Percentiles rank a stretch among this genome's conserved stretches.
Conservation (phyloP, 2,888 invertebrate species). For the Clusia tigrina region DNA sequence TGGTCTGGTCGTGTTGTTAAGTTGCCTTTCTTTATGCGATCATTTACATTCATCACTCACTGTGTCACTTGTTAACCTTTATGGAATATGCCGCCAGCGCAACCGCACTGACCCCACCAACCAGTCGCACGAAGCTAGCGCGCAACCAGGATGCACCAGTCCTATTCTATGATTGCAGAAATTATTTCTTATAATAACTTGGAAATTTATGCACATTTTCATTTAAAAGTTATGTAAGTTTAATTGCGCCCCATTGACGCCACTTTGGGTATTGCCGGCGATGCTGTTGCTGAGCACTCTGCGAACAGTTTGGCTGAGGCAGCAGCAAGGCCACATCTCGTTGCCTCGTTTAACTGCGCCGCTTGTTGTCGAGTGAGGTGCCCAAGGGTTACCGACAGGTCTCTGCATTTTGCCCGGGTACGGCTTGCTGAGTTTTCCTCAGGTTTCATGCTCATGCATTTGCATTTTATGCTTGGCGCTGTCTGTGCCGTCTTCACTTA, state of each 20-base stretch:
- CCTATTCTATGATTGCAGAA: background rate
- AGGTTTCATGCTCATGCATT: too few relatives aligned
- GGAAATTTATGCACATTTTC: conserved; percentile 24
- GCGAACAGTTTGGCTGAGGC: background rate
- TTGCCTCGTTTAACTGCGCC: background rate
- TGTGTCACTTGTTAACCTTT: conserved; percentile 3
- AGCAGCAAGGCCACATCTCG: conserved; percentile 12
- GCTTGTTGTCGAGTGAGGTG: background rate
- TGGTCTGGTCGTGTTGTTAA: too few relatives aligned
- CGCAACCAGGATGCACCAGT: background rate
- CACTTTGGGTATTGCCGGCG: conserved; percentile 28
- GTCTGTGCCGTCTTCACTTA: conserved; percentile 10
- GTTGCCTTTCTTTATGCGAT: background rate
- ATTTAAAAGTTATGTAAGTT: conserved; percentile 25
- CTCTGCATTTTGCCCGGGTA: background rate
- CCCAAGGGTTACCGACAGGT: conserved; percentile 7
- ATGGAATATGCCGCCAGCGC: background rate
- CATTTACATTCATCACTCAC: background rate
- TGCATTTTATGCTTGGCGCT: background rate
- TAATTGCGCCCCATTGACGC: conserved; percentile 22
- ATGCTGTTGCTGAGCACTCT: conserved; percentile 11
- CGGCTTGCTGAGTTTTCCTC: background rate
- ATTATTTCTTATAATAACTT: background rate
- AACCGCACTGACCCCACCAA: background rate
- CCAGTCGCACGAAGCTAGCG: background rate